phyloP scores from a whole-genome alignment of 2,113 vertebrate genomes.

The Leptobrachium leishanense region DNA sequence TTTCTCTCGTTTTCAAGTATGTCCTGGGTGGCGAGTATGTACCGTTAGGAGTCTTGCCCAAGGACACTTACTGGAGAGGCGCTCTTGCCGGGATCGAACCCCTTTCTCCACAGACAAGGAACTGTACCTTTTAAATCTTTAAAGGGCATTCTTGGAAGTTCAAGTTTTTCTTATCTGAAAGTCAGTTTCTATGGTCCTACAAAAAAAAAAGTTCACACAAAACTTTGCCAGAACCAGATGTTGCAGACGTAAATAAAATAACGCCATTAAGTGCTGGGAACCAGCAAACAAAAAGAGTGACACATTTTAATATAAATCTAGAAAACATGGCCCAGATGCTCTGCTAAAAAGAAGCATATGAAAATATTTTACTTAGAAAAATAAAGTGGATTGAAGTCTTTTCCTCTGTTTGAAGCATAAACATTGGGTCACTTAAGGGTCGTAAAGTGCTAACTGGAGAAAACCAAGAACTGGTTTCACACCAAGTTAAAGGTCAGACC shows the following conservation, averaged over 20 bases:
- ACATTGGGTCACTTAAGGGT: constrained; percentile 48
- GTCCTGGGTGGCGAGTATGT: too few relatives aligned
- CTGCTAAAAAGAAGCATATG: constrained; percentile 12
- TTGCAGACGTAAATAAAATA: constrained; percentile 40
- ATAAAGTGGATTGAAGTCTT: constrained; percentile 45
- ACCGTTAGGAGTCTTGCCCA: too few relatives aligned
- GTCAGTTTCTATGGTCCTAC: neutral
- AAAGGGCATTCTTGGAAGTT: constrained; percentile 2
- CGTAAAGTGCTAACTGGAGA: constrained; percentile 43
- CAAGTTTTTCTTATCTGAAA: neutral
- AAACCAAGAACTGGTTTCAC: constrained; percentile 31
- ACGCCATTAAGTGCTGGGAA: constrained; percentile 44
- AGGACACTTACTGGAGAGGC: too few relatives aligned
- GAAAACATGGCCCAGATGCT: constrained; percentile 42
- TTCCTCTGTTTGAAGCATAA: constrained; percentile 41
- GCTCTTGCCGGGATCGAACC: too few relatives aligned
- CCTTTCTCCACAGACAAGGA: neutral
- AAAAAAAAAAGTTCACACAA: constrained; percentile 32
- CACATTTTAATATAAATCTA: constrained; percentile 48
- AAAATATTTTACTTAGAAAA: constrained; percentile 42
- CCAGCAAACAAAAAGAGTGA: constrained; percentile 46
- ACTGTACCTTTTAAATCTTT: too few relatives aligned
- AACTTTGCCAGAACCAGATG: constrained; percentile 40
- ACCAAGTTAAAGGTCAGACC: constrained; percentile 45
- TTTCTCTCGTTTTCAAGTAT: too few relatives aligned